Evolutionary conservation across 2,113 vertebrate species (phyloP).

Genomic region (Gallinago paraguaiae): DNA sequence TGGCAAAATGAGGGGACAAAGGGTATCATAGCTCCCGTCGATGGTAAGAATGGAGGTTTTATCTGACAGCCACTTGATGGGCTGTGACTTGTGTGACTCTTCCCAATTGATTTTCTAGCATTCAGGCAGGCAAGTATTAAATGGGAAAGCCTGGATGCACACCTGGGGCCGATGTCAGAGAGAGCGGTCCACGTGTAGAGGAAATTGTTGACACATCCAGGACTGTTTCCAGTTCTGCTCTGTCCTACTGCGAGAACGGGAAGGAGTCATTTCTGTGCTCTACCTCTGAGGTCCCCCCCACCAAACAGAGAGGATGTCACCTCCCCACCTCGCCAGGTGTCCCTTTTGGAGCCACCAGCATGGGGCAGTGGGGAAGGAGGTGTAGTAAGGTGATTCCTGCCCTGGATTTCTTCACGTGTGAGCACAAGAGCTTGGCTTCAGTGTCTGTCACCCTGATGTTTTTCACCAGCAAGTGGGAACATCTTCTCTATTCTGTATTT

Average conservation of each 20-base stretch:
- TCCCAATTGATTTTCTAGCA: not conserved
- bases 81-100: not conserved
- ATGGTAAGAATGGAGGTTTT: not conserved
- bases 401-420: not conserved
- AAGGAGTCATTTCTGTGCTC: not conserved
- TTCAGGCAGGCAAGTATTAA: not conserved
- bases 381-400: not conserved
- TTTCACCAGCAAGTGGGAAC: not conserved
- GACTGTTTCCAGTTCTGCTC: not conserved
- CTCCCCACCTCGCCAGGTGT: not conserved
- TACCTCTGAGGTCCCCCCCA: not conserved
- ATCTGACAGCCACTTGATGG: not conserved
- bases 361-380: not conserved
- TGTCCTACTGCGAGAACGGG: not conserved
- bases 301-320: not conserved
- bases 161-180: not conserved
- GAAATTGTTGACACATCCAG: not conserved
- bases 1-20: not conserved
- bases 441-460: not conserved
- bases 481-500: not conserved
- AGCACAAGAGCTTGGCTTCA: not conserved
- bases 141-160: not conserved
- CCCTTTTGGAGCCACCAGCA: rapidly evolving
- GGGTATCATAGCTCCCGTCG: not conserved
- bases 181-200: not conserved